Evolutionary conservation across 2,797 vertebrate species (phyloP), one percentile per base, ranked within the genome.

Genomic region (Vespertilio murinus): DNA sequence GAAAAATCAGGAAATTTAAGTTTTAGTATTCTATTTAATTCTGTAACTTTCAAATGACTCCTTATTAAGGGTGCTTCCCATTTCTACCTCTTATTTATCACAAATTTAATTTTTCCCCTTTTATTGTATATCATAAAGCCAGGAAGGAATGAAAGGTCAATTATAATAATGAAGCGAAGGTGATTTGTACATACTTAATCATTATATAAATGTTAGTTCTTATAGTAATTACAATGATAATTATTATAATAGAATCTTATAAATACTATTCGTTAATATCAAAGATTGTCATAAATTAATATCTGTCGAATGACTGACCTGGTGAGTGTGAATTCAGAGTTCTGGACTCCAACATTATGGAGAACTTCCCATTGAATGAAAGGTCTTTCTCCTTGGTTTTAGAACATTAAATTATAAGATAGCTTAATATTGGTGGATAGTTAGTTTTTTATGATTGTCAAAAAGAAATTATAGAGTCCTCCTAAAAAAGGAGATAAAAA

Each of bases 21-120:
- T 91, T 83, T 90, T 69, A 71, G 33, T 56, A 28, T 80, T 91
- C 22, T 17, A 38, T 47, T 78, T 96, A 82, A 73, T 87, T 92
- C 13, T 65, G 11, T 86, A 59, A 70, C 49, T 77, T 86, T 65
- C 28, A 94, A 16, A n/a, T 73, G 30, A 23, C 52, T 94, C 28
- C 42, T 6, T 69, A 13, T 23, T 59, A 59, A 59, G 88, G 11
- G 71, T 71, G 64, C 33, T 30, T 95, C 13, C 45, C 42, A 23
- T 85, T 80, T 20, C 40, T 91, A 0, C 64, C 40, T 88, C 40
- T 81, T 81, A 54, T 78, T 81, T 81, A 54, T 78, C 28, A 71
- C 33, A 52, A 45, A 91, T 80, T 56, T 42, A 93, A 54, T 30
- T 54, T 84, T 91, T 64, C 23, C 10, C n/a, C 45, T 88, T 90